phyloP scores from a whole-genome alignment of 2,888 invertebrate species.

The Cosmopolites sordidus region DNA sequence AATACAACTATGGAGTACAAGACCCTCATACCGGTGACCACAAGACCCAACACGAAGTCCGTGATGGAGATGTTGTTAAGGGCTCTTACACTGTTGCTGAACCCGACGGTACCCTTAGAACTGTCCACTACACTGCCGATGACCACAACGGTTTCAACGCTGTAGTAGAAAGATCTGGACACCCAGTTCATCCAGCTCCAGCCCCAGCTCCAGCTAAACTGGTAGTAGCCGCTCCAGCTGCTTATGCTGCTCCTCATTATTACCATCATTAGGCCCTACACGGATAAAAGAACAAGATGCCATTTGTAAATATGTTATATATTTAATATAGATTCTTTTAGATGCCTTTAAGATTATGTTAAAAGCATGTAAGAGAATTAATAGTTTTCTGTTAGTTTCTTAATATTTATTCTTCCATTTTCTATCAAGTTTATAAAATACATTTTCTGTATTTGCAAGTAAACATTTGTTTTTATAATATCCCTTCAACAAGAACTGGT shows the following conservation, averaged over 20 bases:
- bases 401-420: background rate
- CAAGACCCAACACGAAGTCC: conserved; percentile 55
- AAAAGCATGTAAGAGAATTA: background rate
- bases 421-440: background rate
- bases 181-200: conserved; percentile 48
- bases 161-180: conserved; percentile 62
- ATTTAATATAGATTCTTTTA: background rate
- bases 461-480: too few species aligned
- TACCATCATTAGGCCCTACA: conserved; percentile 22
- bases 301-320: background rate
- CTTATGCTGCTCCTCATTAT: conserved; percentile 17
- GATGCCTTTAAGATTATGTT: background rate
- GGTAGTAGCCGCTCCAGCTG: conserved; percentile 17
- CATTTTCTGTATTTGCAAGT: background rate
- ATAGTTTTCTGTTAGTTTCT: background rate
- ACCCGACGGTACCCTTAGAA: conserved; percentile 39
- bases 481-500: too few species aligned
- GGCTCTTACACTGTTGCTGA: conserved; percentile 39
- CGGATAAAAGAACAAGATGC: background rate
- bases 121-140: conserved; percentile 40
- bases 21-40: conserved; percentile 57
- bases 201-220: conserved; percentile 5
- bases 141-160: conserved; percentile 55
- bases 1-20: conserved; percentile 55
- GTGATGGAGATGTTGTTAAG: conserved; percentile 56